phyloP scores from a whole-genome alignment of 2,113 vertebrate species.

The Ceyx melanurus region DNA sequence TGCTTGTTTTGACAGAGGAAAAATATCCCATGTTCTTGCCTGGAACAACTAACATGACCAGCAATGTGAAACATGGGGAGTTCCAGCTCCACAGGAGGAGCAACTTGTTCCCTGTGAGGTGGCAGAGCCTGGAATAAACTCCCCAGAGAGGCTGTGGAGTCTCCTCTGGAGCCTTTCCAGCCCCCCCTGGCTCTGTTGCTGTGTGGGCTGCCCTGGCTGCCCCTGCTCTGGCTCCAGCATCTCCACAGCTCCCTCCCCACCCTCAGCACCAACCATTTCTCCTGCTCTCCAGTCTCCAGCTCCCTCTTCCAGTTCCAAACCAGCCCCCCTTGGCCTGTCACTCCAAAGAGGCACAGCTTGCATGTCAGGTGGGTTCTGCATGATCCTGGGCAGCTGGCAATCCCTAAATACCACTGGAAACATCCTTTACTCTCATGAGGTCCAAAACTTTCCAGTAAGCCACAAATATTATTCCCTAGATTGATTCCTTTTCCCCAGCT shows the following conservation, averaged over 20 bases:
- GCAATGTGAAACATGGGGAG: too few species aligned
- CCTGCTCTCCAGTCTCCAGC: neutral
- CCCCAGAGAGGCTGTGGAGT: too few species aligned
- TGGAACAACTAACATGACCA: neutral
- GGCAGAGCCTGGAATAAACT: too few species aligned
- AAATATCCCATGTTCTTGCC: neutral
- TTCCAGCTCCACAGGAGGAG: too few species aligned
- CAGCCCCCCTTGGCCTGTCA: accelerated
- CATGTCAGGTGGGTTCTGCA: neutral
- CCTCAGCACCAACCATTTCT: accelerated
- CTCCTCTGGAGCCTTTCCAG: too few species aligned
- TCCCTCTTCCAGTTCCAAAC: neutral
- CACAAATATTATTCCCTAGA: neutral
- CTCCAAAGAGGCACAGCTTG: neutral
- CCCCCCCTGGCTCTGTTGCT: too few species aligned
- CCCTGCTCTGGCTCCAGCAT: too few species aligned
- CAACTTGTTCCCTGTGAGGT: too few species aligned
- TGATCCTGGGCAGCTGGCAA: neutral
- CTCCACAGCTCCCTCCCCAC: too few species aligned
- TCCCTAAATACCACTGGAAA: neutral
- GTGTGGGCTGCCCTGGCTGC: too few species aligned
- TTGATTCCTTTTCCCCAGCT: neutral
- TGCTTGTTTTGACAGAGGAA: neutral
- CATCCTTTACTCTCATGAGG: neutral
- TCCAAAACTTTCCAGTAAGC: neutral